These are phyloP conservation scores for Coptodon bakossiorum DNA, from an alignment of 2,113 vertebrate genomes.

Conservation along the genomic window DNA sequence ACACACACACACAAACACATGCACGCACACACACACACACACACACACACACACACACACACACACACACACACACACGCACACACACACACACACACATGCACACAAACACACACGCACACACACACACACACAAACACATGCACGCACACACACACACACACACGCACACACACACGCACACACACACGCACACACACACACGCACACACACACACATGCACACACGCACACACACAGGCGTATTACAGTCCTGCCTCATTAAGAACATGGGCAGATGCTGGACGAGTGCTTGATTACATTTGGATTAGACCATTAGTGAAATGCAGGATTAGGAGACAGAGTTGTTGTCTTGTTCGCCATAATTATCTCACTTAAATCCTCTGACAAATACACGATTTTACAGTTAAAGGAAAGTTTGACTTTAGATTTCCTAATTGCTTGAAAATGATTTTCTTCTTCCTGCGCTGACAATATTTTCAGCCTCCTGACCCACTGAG, in stretches of 20 bases:
- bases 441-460: background rate
- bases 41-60: too few species aligned
- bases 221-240: too few species aligned
- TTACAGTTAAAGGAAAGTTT: background rate
- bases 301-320: constrained; percentile 42
- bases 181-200: background rate
- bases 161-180: background rate
- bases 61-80: too few species aligned
- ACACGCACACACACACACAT: background rate
- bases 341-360: constrained; percentile 3
- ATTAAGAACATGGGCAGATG: constrained; percentile 45
- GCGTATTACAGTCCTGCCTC: background rate
- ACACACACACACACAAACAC: background rate
- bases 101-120: too few species aligned
- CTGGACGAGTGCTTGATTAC: constrained; percentile 38
- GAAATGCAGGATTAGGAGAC: constrained; percentile 7
- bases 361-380: constrained; percentile 8
- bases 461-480: background rate
- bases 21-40: too few species aligned
- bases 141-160: background rate
- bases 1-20: too few species aligned
- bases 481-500: background rate
- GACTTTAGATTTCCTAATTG: background rate
- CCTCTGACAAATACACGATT: background rate
- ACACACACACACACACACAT: background rate